Evolutionary conservation across 2,888 invertebrate species (phyloP).

Genomic region (Melinaea menophilus): DNA sequence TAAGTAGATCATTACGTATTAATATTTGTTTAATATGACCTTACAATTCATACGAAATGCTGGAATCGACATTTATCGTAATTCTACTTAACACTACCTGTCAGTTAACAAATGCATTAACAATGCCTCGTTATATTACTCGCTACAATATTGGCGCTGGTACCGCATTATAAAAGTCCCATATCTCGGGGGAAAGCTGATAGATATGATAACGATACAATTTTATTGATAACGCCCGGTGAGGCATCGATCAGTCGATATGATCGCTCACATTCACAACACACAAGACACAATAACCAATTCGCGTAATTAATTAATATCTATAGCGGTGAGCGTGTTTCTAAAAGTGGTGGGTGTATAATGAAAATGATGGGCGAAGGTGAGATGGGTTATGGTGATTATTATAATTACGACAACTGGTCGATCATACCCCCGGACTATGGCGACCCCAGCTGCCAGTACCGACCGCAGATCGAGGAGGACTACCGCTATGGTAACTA

Average conservation of each 20-base stretch:
- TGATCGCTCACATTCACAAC: conserved; percentile 49
- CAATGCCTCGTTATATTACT: conserved; percentile 46
- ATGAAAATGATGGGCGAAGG: conserved; percentile 79
- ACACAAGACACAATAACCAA: conserved; percentile 22
- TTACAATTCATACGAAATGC: not conserved
- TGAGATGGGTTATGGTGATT: conserved; percentile 76
- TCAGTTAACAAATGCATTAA: conserved; percentile 41
- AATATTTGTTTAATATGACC: not conserved
- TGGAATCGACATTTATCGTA: conserved; percentile 23
- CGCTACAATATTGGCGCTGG: conserved; percentile 52
- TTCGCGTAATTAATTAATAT: conserved; percentile 35
- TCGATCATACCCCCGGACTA: conserved; percentile 85
- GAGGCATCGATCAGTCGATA: conserved; percentile 73
- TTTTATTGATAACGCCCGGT: conserved; percentile 72
- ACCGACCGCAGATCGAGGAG: conserved; percentile 75
- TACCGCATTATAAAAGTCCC: conserved; percentile 67
- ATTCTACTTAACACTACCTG: conserved; percentile 45
- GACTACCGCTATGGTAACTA: conserved; percentile 82
- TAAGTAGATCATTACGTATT: not conserved
- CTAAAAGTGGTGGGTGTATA: conserved; percentile 39
- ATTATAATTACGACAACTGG: conserved; percentile 82
- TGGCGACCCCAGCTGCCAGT: conserved; percentile 68
- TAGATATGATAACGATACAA: conserved; percentile 75
- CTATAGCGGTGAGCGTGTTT: conserved; percentile 28
- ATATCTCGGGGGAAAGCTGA: conserved; percentile 73